Base-by-base conservation (phyloP, 2,797 vertebrate species). In the Bryconaethiops microstoma region DNA sequence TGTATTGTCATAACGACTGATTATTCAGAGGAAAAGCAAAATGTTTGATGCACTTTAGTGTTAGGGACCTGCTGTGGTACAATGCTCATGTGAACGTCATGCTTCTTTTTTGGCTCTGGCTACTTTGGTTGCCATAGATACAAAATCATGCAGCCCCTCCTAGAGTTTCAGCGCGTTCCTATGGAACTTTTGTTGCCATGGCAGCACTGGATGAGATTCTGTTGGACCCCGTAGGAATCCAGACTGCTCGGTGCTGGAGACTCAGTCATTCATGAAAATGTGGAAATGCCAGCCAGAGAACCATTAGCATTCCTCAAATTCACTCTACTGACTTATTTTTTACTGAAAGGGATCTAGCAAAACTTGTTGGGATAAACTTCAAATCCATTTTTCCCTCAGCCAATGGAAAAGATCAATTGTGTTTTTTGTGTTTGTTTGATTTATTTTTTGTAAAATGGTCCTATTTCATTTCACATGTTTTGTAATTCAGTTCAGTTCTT, bases 131-230 rank as follows among this genome's bases (percentile, higher is more conserved):
- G 79, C 76, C 81, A 85, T 83, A 75, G 85, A 79, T 77, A 86
- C 81, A 63, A 40, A 42, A 72, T 78, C 39, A 64, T 82, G 64
- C 35, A 50, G 19, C 39, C 40, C 40, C 55, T 63, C 68, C 23
- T 57, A 55, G 78, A 81, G 45, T 81, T 83, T 67, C 68, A 29
- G 12, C 23, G 48, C 74, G 57, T 78, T 80, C 65, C 77, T 81
- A 63, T 69, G 74, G 71, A 85, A 69, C 54, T 76, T 75, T 79
- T 62, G 84, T 86, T 87, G 83, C 86, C 84, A 87, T 87, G 84
- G 79, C 78, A 84, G 81, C 86, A 78, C 70, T 40, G 54, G 79
- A 57, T 69, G 40, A 69, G 76, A 77, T 74, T 71, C 62, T 68
- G 60, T 60, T 42, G 81, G 70, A 78, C 70, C 70, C 75, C 48